A percentile compares a stretch with the other conserved stretches of the same genome.
These are phyloP conservation scores for Ciconia stormi DNA, from an alignment of 2,113 vertebrate species.

Conservation along the genomic window DNA sequence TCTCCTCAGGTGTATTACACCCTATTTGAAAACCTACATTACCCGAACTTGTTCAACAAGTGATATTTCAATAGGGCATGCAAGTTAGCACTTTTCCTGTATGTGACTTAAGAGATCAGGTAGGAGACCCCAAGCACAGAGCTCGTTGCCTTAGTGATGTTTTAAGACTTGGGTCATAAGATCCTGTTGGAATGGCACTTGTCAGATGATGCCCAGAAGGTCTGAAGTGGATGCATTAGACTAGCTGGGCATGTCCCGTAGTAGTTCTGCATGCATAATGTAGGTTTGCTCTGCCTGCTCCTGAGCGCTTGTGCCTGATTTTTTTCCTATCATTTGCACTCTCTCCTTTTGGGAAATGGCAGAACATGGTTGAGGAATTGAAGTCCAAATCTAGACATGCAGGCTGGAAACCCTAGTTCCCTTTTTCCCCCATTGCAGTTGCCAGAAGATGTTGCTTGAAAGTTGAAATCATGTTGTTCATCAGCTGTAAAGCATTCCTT, in stretches of 20 bases:
- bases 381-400: background rate
- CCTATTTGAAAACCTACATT: background rate
- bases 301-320: background rate
- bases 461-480: background rate
- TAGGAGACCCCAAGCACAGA: background rate
- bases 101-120: background rate
- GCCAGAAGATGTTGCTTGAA: background rate
- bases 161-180: background rate
- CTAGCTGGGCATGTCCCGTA: background rate
- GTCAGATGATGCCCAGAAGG: background rate
- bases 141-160: background rate
- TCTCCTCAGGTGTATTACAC: background rate
- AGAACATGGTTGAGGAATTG: background rate
- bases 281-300: background rate
- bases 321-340: background rate
- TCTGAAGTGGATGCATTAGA: background rate
- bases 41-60: background rate
- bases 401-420: background rate
- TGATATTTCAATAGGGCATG: background rate
- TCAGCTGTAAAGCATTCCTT: background rate
- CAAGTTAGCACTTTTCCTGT: background rate
- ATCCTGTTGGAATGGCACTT: background rate
- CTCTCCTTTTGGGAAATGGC: background rate
- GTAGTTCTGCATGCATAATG: background rate
- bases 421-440: background rate